Evolutionary conservation across 1,140 invertebrate species (phyloP), one percentile per base, ranked within the genome.

Genomic region (Heliothis subflexa): DNA sequence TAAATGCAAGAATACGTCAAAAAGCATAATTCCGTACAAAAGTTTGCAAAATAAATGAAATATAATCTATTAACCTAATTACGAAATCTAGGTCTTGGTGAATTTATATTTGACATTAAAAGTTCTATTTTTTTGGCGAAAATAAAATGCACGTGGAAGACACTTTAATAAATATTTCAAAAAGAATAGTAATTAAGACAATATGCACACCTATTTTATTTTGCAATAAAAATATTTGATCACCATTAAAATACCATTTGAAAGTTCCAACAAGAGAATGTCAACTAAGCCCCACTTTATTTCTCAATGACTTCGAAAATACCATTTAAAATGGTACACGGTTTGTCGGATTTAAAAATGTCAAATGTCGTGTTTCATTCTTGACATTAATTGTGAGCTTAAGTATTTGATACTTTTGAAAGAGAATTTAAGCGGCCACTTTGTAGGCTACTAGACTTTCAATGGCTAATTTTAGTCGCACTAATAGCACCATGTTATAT

Each of bases 381-480:
- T 59, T 33, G 47, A 45, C 28, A 52, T 59, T 72, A 61, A 80
- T 71, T 68, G 72, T 79, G 55, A 73, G 45, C 40, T 68, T 75
- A 74, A 77, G 66, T 55, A 64, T 80, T 64, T 77, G 64, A 80
- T 80, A 68, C 64, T 52, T 28, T 78, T 73, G 59, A 66, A 57
- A 50, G 33, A 33, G 73, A 64, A 75, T 75, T 64, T 47, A 49
- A 52, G 52, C 55, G 33, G 73, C 54, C 49, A 64, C 73, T 75
- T 50, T 54, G 57, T 61, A 64, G 54, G 57, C 25, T 45, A 16
- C 21, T 70, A 14, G 18, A 5, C 11, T 50, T 70, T 28, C 21
- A 33, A 28, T 12, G 57, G 73, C 47, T 75, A 75, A 75, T 75
- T 75, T 64, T 75, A 75, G 59, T 28, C 18, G 47, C 49, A 52